Conservation (phyloP, 2,888 invertebrate genomes). For the Nemapogon koenigi region DNA sequence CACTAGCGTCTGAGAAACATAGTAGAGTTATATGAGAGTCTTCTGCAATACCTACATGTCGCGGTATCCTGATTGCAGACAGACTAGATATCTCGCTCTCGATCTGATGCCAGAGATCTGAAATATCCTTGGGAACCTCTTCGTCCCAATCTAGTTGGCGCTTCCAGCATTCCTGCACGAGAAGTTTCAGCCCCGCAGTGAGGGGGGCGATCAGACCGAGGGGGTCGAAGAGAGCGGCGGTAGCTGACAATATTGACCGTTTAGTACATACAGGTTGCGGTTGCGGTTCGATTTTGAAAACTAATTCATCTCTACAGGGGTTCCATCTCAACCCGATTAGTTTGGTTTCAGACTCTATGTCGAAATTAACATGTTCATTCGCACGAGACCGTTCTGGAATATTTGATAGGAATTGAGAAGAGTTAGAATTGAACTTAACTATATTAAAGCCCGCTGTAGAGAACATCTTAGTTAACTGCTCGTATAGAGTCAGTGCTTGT, state of each 20-base stretch:
- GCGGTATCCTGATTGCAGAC: not conserved
- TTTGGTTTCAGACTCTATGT: slow-evolving; percentile 2
- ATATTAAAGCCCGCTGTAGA: slow-evolving; percentile 8
- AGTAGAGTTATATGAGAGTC: not conserved
- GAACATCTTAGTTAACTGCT: slow-evolving; percentile 12
- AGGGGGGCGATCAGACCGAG: slow-evolving; percentile 15
- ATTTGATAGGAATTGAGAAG: slow-evolving; percentile 1
- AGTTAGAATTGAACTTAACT: slow-evolving; percentile 11
- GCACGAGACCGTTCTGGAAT: slow-evolving; percentile 9
- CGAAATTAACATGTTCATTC: slow-evolving; percentile 4
- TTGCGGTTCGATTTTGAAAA: not conserved
- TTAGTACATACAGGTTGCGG: slow-evolving; percentile 14
- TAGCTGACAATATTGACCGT: slow-evolving; percentile 15
- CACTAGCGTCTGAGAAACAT: slow-evolving; percentile 13
- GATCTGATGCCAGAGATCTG: slow-evolving; percentile 10
- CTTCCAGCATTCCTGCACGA: slow-evolving; percentile 13
- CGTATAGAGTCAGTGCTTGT: not conserved
- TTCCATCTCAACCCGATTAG: slow-evolving; percentile 11
- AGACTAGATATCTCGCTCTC: slow-evolving; percentile 1
- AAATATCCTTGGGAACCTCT: slow-evolving; percentile 11
- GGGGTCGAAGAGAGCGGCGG: slow-evolving; percentile 15
- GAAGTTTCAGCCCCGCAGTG: slow-evolving; percentile 12
- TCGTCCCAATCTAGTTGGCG: slow-evolving; percentile 14
- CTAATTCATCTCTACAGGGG: slow-evolving; percentile 1
- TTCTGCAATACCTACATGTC: slow-evolving; percentile 2